Evolutionary conservation across 2,113 vertebrate genomes (phyloP).

Genomic region (Pandion haliaetus): DNA sequence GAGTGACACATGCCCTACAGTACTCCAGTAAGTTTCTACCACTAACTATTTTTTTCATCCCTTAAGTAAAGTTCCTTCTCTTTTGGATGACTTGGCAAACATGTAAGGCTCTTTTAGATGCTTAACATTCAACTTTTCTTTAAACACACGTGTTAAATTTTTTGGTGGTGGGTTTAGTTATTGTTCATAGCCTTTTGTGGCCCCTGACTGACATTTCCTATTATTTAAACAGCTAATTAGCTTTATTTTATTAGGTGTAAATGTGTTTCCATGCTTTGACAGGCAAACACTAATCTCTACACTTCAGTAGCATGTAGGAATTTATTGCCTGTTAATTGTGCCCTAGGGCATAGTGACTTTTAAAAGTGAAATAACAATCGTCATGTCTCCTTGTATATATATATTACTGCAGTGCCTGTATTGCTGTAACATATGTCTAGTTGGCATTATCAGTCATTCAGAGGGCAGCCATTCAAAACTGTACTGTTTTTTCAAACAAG

Average conservation of each 20-base stretch:
- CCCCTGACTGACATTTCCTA: slow-evolving; percentile 24
- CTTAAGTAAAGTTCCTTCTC: background rate
- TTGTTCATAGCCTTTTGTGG: background rate
- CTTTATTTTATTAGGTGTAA: slow-evolving; percentile 29
- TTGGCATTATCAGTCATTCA: background rate
- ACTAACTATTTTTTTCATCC: background rate
- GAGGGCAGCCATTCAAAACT: background rate
- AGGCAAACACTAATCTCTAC: slow-evolving; percentile 11
- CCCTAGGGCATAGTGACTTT: background rate
- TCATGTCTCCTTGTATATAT: background rate
- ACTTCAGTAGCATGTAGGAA: background rate
- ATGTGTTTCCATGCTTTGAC: slow-evolving; percentile 40
- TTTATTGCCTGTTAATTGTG: slow-evolving; percentile 55
- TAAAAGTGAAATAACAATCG: slow-evolving; percentile 32
- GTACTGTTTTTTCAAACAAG: background rate
- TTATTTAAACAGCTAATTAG: slow-evolving; percentile 20
- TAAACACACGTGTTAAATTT: background rate
- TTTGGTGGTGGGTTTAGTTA: background rate
- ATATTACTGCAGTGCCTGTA: background rate
- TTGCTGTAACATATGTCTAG: background rate
- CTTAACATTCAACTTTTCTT: background rate
- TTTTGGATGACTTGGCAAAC: background rate
- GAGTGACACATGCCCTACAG: background rate
- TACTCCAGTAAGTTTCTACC: background rate
- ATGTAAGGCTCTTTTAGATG: background rate